A percentile compares a stretch with the other conserved stretches of the same genome.
Conservation (phyloP, 1,140 invertebrate species). For the Aphelenchoides avenae region DNA sequence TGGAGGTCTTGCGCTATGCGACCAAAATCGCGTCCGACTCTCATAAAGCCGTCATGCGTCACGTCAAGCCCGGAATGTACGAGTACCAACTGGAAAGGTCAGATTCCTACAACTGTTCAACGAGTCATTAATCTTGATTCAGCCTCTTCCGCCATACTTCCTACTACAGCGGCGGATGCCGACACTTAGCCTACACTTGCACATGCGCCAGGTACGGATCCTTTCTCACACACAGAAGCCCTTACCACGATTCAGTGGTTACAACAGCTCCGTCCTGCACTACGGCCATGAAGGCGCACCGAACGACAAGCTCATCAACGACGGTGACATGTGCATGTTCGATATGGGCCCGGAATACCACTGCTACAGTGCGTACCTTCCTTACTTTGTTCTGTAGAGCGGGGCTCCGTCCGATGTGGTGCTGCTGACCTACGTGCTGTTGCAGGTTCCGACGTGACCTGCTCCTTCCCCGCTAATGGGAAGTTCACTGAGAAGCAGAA, state of each 20-base stretch:
- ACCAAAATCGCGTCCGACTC: conserved; percentile 83
- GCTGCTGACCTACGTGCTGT: no score
- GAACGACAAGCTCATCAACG: conserved; percentile 73
- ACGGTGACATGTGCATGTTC: conserved; percentile 89
- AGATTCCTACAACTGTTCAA: conserved; percentile 47
- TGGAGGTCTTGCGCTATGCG: conserved; percentile 78
- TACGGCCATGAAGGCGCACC: conserved; percentile 93
- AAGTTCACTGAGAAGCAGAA: conserved; percentile 88
- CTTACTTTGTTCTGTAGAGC: not conserved
- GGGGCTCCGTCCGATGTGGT: not conserved
- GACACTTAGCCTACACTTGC: conserved; percentile 51
- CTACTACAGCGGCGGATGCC: conserved; percentile 47
- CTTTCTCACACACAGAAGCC: no score
- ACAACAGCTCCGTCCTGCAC: conserved; percentile 81
- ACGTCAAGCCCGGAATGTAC: conserved; percentile 71
- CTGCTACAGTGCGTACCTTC: conserved; percentile 68
- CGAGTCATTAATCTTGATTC: no score
- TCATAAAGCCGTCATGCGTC: conserved; percentile 75
- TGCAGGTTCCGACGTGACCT: conserved; percentile 83
- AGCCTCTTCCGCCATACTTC: no score
- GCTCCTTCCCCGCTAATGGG: conserved; percentile 86
- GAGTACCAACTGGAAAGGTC: conserved; percentile 82
- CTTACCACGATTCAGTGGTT: no score
- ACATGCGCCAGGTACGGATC: conserved; percentile 44
- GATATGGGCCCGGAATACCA: conserved; percentile 94